Evolutionary conservation across 2,113 vertebrate genomes (phyloP).

Genomic region (Barbus barbus): DNA sequence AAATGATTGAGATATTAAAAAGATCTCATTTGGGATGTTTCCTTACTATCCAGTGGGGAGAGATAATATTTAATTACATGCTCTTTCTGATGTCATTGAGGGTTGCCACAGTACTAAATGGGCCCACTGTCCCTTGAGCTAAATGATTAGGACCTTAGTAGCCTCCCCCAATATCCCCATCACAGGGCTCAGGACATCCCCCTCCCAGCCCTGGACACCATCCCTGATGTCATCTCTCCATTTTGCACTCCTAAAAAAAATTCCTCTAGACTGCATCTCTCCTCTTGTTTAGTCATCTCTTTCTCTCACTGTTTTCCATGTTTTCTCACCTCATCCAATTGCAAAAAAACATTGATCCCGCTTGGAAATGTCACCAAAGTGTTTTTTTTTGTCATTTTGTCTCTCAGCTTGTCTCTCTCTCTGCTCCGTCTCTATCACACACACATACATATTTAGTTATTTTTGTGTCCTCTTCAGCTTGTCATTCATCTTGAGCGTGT

Average conservation of each 20-base stretch:
- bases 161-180: not conserved
- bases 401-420: constrained; percentile 7
- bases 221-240: not conserved
- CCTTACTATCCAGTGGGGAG: not conserved
- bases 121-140: not conserved
- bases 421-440: not conserved
- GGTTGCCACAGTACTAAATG: not conserved
- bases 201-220: not conserved
- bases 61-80: not conserved
- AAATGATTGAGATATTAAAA: not conserved
- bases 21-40: not conserved
- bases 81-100: not conserved
- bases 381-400: constrained; percentile 33
- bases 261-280: not conserved
- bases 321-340: constrained; percentile 42
- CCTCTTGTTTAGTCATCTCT: constrained; percentile 4
- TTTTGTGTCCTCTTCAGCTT: constrained; percentile 42
- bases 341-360: constrained; percentile 42
- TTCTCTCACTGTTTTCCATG: constrained; percentile 12
- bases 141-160: not conserved
- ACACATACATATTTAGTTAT: constrained; percentile 13
- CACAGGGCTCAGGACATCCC: not conserved
- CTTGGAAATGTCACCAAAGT: constrained; percentile 53
- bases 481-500: constrained; percentile 43
- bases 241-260: not conserved